A percentile compares a stretch with the other conserved stretches of the same genome.
These are phyloP conservation scores for Panthera tigris DNA, from an alignment of 2,113 vertebrate genomes.

Conservation along the genomic window DNA sequence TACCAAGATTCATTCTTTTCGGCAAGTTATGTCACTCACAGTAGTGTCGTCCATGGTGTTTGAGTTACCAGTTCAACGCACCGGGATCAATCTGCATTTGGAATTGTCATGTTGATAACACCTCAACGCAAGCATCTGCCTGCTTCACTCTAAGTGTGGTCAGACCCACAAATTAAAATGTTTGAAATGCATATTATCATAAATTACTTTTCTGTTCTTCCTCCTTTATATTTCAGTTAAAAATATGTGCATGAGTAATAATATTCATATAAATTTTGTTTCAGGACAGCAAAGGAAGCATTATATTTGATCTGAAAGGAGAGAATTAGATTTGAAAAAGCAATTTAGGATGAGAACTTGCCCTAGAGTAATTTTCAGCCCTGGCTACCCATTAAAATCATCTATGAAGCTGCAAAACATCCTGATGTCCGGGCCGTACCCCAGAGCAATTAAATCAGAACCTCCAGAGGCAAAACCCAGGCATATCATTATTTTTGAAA, in stretches of 20 bases:
- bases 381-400: background rate
- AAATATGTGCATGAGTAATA: conserved; percentile 19
- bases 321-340: conserved; percentile 7
- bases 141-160: background rate
- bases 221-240: background rate
- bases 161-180: background rate
- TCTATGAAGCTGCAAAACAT: background rate
- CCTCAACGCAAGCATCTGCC: background rate
- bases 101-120: background rate
- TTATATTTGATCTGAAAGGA: conserved; percentile 14
- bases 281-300: background rate
- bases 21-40: background rate
- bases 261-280: conserved; percentile 33
- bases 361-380: background rate
- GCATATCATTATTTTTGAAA: background rate
- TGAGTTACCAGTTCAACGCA: background rate
- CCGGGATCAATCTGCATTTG: background rate
- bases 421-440: background rate
- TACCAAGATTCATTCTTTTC: background rate
- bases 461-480: background rate
- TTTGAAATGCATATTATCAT: background rate
- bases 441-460: conserved; percentile 35
- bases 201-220: conserved; percentile 10
- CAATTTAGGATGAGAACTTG: background rate
- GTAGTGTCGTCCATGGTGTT: background rate